Evolutionary conservation across 2,797 vertebrate genomes (phyloP).

Genomic region (Ispidina picta): DNA sequence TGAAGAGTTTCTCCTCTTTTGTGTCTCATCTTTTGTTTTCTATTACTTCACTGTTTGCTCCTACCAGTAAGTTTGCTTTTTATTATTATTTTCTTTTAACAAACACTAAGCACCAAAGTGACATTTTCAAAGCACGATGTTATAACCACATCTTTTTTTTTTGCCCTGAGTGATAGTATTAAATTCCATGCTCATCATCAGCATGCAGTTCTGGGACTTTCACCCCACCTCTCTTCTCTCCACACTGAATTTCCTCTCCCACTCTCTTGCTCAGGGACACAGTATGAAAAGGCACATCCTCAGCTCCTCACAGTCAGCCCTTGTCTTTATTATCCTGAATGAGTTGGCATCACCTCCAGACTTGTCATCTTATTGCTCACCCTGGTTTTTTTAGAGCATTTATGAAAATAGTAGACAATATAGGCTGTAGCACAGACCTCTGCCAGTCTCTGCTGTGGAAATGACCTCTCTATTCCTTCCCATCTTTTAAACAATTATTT

Average conservation of each 20-base stretch:
- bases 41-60: constrained; percentile 35
- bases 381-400: neutral
- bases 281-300: neutral
- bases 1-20: constrained; percentile 22
- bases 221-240: neutral
- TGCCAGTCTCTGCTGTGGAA: neutral
- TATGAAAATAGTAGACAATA: neutral
- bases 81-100: neutral
- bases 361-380: neutral
- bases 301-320: neutral
- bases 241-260: neutral
- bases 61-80: neutral
- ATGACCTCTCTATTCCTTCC: neutral
- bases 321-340: neutral
- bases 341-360: constrained; percentile 25
- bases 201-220: neutral
- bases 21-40: constrained; percentile 40
- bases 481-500: constrained; percentile 33
- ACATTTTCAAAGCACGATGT: constrained; percentile 16
- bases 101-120: constrained; percentile 5
- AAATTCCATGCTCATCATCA: neutral
- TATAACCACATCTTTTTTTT: neutral
- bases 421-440: neutral
- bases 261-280: neutral
- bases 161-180: neutral